phyloP scores from a whole-genome alignment of 2,113 vertebrate species.

The Gadus chalcogrammus region DNA sequence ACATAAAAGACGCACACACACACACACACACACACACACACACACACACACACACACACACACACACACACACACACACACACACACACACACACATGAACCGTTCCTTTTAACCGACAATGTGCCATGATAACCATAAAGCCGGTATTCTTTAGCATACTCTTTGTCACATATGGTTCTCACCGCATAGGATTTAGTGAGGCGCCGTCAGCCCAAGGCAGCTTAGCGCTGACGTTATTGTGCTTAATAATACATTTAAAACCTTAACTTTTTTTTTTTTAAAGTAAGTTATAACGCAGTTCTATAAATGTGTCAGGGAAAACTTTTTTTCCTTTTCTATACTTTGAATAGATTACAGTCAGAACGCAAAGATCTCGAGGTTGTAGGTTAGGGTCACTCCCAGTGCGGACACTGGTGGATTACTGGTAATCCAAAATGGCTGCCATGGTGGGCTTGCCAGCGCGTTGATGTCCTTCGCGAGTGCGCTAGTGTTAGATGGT shows the following conservation, averaged over 20 bases:
- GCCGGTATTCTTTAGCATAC: slow-evolving; percentile 57
- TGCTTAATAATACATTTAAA: neutral
- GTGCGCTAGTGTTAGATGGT: no score
- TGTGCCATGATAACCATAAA: slow-evolving; percentile 72
- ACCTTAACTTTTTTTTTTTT: neutral
- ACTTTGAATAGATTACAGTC: neutral
- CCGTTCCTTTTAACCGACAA: slow-evolving; percentile 56
- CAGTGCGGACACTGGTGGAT: no score
- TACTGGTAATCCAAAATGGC: no score
- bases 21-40: slow-evolving; percentile 41
- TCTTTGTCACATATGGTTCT: slow-evolving; percentile 60
- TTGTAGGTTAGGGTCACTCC: no score
- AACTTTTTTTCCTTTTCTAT: neutral
- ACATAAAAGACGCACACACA: slow-evolving; percentile 71
- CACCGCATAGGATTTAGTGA: slow-evolving; percentile 48
- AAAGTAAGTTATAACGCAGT: neutral
- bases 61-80: no score
- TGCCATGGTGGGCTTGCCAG: no score
- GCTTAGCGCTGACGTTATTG: slow-evolving; percentile 18
- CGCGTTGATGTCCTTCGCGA: no score
- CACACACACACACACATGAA: slow-evolving; percentile 52
- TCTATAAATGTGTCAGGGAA: neutral
- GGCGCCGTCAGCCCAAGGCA: slow-evolving; percentile 36
- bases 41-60: slow-evolving; percentile 48
- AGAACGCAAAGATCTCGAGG: no score